Percentiles rank a stretch among this genome's conserved stretches.
Evolutionary conservation across 2,888 invertebrate genomes (phyloP).

Genomic region (Strigamia maritima): DNA sequence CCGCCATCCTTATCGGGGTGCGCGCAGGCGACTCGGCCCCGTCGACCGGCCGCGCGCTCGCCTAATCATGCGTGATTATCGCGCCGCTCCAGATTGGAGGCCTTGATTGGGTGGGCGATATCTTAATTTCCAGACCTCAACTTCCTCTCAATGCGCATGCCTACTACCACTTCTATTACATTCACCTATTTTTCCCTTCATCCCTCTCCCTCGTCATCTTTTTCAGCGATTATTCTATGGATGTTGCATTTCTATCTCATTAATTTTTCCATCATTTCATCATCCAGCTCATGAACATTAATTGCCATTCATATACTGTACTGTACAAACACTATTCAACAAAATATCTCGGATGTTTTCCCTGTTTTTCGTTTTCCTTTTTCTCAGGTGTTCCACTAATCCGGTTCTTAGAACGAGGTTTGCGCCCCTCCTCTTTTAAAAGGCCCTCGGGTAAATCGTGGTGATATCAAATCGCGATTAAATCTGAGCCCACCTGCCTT

Average conservation of each 20-base stretch:
- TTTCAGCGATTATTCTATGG: not conserved
- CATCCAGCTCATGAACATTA: constrained; percentile 6
- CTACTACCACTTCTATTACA: not conserved
- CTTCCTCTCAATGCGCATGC: not conserved
- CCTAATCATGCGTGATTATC: constrained; percentile 40
- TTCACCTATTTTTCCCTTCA: not conserved
- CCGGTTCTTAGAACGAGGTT: constrained; percentile 10
- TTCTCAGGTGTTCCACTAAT: not conserved
- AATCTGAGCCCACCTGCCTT: not conserved
- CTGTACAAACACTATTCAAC: not conserved
- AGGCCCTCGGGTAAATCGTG: not conserved
- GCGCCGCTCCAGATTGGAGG: constrained; percentile 37
- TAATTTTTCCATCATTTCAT: constrained; percentile 10
- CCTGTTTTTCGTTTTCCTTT: not conserved
- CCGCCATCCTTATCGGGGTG: constrained; percentile 36
- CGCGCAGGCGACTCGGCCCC: constrained; percentile 23
- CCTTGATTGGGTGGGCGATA: constrained; percentile 28
- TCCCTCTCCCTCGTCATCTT: not conserved
- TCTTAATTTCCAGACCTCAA: constrained; percentile 36
- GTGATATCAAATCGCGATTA: not conserved
- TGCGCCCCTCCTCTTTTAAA: not conserved
- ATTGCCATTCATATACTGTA: not conserved
- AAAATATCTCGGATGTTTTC: too few relatives aligned
- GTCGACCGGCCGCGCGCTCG: constrained; percentile 34
- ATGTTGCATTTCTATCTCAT: not conserved